Evolutionary conservation across 37 sponge, comb jelly and placozoan species (phyloP).

Genomic region (Chondrilla cf. caribensis): DNA sequence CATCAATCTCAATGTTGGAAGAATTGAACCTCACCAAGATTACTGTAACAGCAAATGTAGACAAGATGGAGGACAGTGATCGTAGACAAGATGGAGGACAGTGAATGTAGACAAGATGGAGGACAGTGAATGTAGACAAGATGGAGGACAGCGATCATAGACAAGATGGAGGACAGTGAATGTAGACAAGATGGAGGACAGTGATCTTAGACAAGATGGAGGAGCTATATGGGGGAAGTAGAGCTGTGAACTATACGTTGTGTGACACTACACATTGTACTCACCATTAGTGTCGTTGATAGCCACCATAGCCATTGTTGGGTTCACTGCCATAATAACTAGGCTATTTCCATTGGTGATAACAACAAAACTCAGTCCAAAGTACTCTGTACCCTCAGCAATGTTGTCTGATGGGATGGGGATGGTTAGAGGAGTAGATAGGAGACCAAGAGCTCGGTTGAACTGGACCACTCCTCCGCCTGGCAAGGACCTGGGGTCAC

Average conservation of each 20-base stretch:
- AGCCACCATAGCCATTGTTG: not conserved
- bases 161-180: too few relatives aligned
- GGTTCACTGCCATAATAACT: not conserved
- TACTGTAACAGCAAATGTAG: not conserved
- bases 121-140: too few relatives aligned
- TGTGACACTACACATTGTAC: too few relatives aligned
- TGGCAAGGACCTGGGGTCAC: not conserved
- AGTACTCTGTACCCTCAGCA: slow-evolving; percentile 5
- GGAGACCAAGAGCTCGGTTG: not conserved
- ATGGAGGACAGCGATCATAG: too few relatives aligned
- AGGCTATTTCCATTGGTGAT: not conserved
- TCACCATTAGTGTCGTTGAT: not conserved
- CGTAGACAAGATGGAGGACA: too few relatives aligned
- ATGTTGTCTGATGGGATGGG: not conserved
- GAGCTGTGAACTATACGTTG: too few relatives aligned
- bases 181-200: too few relatives aligned
- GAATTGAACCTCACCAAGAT: not conserved
- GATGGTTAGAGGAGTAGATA: not conserved
- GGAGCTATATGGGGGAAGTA: too few relatives aligned
- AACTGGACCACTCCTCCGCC: not conserved
- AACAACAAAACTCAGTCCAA: not conserved
- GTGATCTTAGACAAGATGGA: too few relatives aligned
- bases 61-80: not conserved
- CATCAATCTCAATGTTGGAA: not conserved
- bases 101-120: too few relatives aligned